A percentile compares a stretch with the other conserved stretches of the same genome.
These are phyloP conservation scores for Xestoiulus laeticollis DNA, from an alignment of 2,888 invertebrate species.

Conservation along the genomic window DNA sequence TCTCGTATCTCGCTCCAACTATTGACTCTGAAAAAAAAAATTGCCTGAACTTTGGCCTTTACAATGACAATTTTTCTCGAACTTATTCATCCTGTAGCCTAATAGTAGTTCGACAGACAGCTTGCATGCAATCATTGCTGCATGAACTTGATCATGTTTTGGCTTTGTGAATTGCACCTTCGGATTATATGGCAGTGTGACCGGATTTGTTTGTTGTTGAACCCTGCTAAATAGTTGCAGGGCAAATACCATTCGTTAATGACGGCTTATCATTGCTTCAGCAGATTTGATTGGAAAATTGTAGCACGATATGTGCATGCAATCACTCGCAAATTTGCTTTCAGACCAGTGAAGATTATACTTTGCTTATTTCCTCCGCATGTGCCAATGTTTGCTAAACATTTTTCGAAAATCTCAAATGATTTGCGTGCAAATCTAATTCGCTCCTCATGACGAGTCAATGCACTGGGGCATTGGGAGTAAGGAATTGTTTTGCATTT, in stretches of 20 bases:
- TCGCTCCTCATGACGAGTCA: not conserved
- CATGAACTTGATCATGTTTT: not conserved
- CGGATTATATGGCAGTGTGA: not conserved
- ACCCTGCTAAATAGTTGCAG: not conserved
- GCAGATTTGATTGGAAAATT: not conserved
- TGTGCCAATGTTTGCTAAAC: not conserved
- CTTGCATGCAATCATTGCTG: not conserved
- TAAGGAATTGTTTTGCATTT: not conserved
- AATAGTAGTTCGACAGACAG: not conserved
- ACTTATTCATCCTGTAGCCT: not conserved
- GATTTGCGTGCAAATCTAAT: constrained; percentile 4
- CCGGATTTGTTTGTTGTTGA: not conserved
- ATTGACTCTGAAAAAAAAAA: no score
- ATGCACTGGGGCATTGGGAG: not conserved
- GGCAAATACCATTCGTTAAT: not conserved
- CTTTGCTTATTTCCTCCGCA: not conserved
- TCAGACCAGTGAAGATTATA: not conserved
- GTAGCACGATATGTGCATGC: not conserved
- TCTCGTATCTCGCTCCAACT: no score
- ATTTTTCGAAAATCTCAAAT: not conserved
- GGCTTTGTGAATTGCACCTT: no score
- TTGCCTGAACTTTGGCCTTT: no score
- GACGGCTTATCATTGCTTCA: not conserved
- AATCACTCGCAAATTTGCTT: not conserved
- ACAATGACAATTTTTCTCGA: no score